These are phyloP conservation scores for Seriola quinqueradiata DNA, from an alignment of 2,113 vertebrate species.

Conservation along the genomic window DNA sequence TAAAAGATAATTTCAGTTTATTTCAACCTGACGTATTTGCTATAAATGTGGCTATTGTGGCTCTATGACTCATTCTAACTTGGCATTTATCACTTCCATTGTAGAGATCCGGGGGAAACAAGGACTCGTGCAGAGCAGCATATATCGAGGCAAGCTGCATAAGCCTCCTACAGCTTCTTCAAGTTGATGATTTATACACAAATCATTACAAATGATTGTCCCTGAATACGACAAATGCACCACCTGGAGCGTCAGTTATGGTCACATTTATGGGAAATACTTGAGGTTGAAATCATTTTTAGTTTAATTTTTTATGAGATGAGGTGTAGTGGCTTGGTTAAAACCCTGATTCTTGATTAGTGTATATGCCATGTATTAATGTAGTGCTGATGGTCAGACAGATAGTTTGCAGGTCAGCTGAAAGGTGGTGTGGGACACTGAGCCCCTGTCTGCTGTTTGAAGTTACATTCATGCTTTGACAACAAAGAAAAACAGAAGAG, in stretches of 20 bases:
- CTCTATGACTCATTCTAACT: neutral
- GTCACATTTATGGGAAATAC: neutral
- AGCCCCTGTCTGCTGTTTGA: neutral
- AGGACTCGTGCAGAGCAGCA: neutral
- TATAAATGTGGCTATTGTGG: neutral
- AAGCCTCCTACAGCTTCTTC: neutral
- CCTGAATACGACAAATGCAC: neutral
- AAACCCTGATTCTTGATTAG: neutral
- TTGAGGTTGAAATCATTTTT: neutral
- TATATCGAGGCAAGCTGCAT: neutral
- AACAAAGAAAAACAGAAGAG: neutral
- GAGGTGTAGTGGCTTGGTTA: neutral
- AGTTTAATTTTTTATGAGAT: neutral
- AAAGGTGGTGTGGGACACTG: neutral
- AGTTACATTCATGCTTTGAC: neutral
- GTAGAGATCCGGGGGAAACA: neutral
- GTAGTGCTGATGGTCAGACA: no score
- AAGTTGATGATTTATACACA: neutral
- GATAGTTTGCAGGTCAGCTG: no score
- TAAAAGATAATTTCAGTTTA: neutral
- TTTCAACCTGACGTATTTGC: neutral
- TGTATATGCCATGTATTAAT: no score
- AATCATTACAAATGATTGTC: neutral
- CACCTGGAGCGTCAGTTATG: neutral
- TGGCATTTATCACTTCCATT: neutral